phyloP scores from a whole-genome alignment of 2,888 invertebrate species.

The Phortica magna region DNA sequence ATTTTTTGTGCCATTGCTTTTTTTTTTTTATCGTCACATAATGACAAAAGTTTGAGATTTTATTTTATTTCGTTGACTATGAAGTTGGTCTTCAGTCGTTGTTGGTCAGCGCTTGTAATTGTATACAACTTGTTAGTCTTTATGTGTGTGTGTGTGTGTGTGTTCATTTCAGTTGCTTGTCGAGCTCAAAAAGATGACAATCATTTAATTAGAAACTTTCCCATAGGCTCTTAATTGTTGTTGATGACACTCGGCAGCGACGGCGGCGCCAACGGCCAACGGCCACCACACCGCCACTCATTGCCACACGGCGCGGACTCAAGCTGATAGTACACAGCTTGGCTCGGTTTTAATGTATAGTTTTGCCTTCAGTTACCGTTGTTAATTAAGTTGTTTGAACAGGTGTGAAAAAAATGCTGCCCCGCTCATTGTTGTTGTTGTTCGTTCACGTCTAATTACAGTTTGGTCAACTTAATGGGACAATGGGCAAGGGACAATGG shows the following conservation, averaged over 20 bases:
- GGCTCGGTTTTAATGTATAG: constrained; percentile 50
- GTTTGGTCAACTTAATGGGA: constrained; percentile 49
- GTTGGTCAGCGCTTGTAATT: constrained; percentile 36
- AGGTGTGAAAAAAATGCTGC: constrained; percentile 66
- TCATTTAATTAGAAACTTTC: constrained; percentile 77
- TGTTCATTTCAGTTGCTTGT: constrained; percentile 15
- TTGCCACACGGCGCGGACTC: too few species aligned
- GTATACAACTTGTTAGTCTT: constrained; percentile 33
- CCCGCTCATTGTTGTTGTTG: constrained; percentile 50
- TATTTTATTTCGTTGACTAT: constrained; percentile 40
- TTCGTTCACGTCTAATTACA: constrained; percentile 69
- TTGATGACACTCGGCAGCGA: constrained; percentile 56
- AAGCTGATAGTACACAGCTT: not conserved
- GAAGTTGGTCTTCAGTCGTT: constrained; percentile 57
- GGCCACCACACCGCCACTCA: too few species aligned
- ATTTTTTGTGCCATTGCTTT: constrained; percentile 44
- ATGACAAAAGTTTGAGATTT: constrained; percentile 70
- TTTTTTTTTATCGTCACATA: constrained; percentile 57
- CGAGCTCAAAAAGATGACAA: constrained; percentile 71
- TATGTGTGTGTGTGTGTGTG: constrained; percentile 2
- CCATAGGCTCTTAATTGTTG: constrained; percentile 74
- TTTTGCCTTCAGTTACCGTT: constrained; percentile 61
- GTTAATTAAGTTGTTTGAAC: constrained; percentile 74
- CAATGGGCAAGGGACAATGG: not conserved
- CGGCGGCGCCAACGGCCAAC: not conserved